phyloP scores from a whole-genome alignment of 2,797 vertebrate species.

The Sebastes vulpes region DNA sequence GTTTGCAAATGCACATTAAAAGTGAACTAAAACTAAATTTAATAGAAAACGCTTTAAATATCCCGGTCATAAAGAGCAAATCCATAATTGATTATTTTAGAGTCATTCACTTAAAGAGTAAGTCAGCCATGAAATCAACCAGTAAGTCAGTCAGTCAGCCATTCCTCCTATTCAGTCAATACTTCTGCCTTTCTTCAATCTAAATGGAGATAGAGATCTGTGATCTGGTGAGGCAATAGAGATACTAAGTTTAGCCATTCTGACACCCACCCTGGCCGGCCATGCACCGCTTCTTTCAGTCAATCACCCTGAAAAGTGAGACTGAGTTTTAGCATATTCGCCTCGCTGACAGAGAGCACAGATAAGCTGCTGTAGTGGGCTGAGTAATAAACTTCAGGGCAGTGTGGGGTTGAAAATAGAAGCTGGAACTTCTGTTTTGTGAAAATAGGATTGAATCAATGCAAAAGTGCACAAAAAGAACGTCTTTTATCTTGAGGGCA shows the following conservation, averaged over 20 bases:
- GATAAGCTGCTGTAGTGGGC: conserved; percentile 7
- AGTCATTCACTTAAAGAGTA: conserved; percentile 15
- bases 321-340: not conserved
- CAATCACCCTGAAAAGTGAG: conserved; percentile 51
- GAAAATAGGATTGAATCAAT: conserved; percentile 12
- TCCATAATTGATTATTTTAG: conserved; percentile 15
- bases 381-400: not conserved
- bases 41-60: conserved; percentile 6
- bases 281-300: conserved; percentile 52
- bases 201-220: conserved; percentile 14
- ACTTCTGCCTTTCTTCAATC: conserved; percentile 22
- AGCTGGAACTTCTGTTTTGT: not conserved
- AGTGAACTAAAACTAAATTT: not conserved
- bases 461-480: not conserved
- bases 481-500: not conserved
- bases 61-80: not conserved
- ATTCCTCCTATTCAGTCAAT: conserved; percentile 3
- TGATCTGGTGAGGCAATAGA: conserved; percentile 42
- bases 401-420: conserved; percentile 6
- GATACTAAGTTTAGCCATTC: conserved; percentile 58
- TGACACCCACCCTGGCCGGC: conserved; percentile 5
- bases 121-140: conserved; percentile 29
- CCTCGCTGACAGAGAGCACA: conserved; percentile 42
- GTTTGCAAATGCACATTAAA: not conserved
- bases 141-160: not conserved